Evolutionary conservation across 2,888 invertebrate species (phyloP).

Genomic region (Geophilus truncorum): DNA sequence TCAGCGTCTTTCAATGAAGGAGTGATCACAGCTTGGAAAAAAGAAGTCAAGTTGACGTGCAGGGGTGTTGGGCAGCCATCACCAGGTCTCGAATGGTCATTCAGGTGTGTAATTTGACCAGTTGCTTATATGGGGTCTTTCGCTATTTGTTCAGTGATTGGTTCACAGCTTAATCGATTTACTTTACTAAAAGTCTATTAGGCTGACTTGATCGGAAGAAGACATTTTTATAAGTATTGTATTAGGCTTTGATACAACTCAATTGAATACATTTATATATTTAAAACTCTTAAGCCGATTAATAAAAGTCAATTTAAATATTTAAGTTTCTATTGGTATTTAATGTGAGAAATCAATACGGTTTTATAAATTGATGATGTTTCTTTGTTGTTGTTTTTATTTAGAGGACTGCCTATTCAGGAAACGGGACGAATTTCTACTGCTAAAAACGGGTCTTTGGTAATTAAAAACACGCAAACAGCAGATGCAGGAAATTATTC

Average conservation of each 20-base stretch:
- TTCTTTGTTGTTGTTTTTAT: neutral
- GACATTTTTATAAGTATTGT: neutral
- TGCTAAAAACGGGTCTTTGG: conserved; percentile 45
- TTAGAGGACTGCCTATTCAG: conserved; percentile 30
- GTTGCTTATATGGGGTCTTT: neutral
- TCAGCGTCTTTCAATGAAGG: conserved; percentile 45
- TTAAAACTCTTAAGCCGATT: too few relatives aligned
- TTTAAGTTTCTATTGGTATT: too few relatives aligned
- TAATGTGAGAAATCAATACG: neutral
- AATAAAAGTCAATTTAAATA: too few relatives aligned
- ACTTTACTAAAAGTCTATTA: conserved; percentile 1
- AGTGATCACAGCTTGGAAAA: conserved; percentile 44
- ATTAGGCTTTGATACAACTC: too few relatives aligned
- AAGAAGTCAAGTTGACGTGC: conserved; percentile 45
- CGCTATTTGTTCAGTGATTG: conserved; percentile 8
- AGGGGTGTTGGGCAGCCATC: conserved; percentile 46
- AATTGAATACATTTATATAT: too few relatives aligned
- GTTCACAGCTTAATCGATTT: conserved; percentile 5
- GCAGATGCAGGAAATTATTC: conserved; percentile 49
- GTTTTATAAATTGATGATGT: neutral
- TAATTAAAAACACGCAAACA: conserved; percentile 43
- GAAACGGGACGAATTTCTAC: conserved; percentile 29
- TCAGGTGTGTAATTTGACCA: conserved; percentile 27
- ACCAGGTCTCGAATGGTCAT: conserved; percentile 45
- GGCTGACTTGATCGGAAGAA: neutral